phyloP scores from a whole-genome alignment of 2,888 invertebrate genomes.

The Sinelater perroti region DNA sequence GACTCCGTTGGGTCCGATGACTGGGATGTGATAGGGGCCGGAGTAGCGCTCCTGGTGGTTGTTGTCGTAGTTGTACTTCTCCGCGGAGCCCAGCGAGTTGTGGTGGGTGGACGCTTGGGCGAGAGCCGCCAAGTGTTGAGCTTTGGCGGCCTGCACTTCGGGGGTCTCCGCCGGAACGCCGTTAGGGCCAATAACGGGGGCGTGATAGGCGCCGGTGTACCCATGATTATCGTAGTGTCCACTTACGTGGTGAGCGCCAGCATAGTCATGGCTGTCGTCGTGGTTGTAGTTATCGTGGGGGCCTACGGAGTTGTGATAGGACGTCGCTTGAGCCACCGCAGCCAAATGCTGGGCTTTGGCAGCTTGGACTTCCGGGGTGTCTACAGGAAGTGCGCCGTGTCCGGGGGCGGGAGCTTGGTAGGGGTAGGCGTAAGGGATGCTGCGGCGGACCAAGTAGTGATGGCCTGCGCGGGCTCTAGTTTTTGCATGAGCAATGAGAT shows the following conservation, averaged over 20 bases:
- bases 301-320: not conserved
- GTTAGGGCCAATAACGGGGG: too few relatives aligned
- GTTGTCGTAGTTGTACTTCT: too few relatives aligned
- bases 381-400: slow-evolving; percentile 66
- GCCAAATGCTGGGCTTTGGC: slow-evolving; percentile 69
- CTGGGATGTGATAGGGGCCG: slow-evolving; percentile 51
- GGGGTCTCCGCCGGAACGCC: too few relatives aligned
- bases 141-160: slow-evolving; percentile 52
- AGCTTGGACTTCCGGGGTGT: slow-evolving; percentile 69
- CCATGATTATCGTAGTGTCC: too few relatives aligned
- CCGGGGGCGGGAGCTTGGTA: slow-evolving; percentile 20
- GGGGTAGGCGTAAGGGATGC: not conserved
- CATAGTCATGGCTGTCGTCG: too few relatives aligned
- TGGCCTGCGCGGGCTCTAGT: slow-evolving; percentile 24
- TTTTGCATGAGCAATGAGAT: slow-evolving; percentile 43
- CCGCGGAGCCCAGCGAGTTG: too few relatives aligned
- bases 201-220: too few relatives aligned
- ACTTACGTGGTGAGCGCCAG: too few relatives aligned
- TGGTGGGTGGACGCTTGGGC: too few relatives aligned
- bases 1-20: slow-evolving; percentile 65
- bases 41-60: slow-evolving; percentile 51
- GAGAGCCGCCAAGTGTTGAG: too few relatives aligned
- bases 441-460: slow-evolving; percentile 23
- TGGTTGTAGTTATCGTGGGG: not conserved
- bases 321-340: slow-evolving; percentile 60